phyloP scores from a whole-genome alignment of 2,888 invertebrate genomes.

The Brachyptera risi region DNA sequence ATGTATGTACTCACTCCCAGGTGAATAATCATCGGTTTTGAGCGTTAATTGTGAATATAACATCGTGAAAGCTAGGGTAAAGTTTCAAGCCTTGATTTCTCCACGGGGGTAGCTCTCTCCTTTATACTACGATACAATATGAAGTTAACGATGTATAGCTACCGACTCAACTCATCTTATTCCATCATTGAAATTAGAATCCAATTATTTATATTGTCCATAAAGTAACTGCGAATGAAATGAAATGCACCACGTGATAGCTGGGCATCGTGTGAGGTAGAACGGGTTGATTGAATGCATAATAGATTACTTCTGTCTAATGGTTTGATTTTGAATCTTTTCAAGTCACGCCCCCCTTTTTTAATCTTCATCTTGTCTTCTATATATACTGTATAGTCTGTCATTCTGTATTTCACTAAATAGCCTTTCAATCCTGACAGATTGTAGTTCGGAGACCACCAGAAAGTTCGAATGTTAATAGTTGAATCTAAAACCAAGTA shows the following conservation, averaged over 20 bases:
- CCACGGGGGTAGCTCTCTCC: neutral
- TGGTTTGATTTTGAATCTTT: conserved; percentile 4
- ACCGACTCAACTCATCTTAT: neutral
- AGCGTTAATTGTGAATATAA: no score
- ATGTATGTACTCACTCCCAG: no score
- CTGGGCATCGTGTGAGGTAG: conserved; percentile 16
- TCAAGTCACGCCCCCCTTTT: neutral
- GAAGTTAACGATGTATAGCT: conserved; percentile 2
- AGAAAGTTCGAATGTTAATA: neutral
- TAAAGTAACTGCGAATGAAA: neutral
- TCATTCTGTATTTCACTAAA: conserved; percentile 2
- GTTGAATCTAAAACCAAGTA: no score
- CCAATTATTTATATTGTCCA: conserved; percentile 17
- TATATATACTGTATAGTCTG: neutral
- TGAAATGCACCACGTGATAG: no score
- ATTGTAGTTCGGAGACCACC: conserved; percentile 17
- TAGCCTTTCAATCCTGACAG: conserved; percentile 3
- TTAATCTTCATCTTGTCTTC: neutral
- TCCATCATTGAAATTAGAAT: neutral
- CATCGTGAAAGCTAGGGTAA: no score
- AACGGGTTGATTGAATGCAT: conserved; percentile 14
- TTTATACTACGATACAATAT: neutral
- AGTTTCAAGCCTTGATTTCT: no score
- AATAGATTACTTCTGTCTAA: conserved; percentile 21
- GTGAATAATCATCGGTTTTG: no score